Percentiles rank a stretch among this genome's conserved stretches.
Conservation (phyloP, 1,140 invertebrate genomes). For the Zaprionus camerounensis region DNA sequence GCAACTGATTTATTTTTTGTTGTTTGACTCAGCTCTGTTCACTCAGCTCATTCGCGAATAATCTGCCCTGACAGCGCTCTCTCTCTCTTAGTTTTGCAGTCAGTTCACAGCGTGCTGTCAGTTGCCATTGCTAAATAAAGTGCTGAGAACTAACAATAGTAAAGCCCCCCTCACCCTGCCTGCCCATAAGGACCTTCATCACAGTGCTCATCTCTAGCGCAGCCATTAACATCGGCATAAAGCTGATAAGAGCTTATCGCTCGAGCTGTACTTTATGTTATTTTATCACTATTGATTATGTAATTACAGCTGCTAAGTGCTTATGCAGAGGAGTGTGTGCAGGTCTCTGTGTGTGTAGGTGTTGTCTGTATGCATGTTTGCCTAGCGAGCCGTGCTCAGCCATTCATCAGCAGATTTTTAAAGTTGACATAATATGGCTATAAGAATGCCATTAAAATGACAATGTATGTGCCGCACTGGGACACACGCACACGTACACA, state of each 20-base stretch:
- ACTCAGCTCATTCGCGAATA: not conserved
- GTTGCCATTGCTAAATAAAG: not conserved
- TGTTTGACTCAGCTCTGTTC: not conserved
- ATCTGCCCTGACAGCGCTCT: not conserved
- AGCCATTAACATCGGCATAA: not conserved
- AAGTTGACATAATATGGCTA: slow-evolving; percentile 26
- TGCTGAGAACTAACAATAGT: not conserved
- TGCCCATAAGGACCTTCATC: too few species aligned
- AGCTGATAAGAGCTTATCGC: slow-evolving; percentile 9
- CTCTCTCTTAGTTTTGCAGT: too few species aligned
- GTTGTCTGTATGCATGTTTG: not conserved
- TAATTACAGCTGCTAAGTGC: slow-evolving; percentile 24
- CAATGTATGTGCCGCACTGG: slow-evolving; percentile 30
- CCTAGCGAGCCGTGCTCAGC: slow-evolving; percentile 10
- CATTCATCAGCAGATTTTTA: slow-evolving; percentile 36
- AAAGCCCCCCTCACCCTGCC: not conserved
- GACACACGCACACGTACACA: slow-evolving; percentile 13
- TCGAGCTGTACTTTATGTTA: not conserved
- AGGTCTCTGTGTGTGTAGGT: not conserved
- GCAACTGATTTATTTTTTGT: not conserved
- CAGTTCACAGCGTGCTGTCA: not conserved
- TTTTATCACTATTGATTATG: slow-evolving; percentile 41
- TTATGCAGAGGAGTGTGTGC: not conserved
- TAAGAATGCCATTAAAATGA: slow-evolving; percentile 33
- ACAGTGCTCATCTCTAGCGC: too few species aligned